These are phyloP conservation scores for Cinara cedri DNA, from an alignment of 2,888 invertebrate species.

Conservation along the genomic window DNA sequence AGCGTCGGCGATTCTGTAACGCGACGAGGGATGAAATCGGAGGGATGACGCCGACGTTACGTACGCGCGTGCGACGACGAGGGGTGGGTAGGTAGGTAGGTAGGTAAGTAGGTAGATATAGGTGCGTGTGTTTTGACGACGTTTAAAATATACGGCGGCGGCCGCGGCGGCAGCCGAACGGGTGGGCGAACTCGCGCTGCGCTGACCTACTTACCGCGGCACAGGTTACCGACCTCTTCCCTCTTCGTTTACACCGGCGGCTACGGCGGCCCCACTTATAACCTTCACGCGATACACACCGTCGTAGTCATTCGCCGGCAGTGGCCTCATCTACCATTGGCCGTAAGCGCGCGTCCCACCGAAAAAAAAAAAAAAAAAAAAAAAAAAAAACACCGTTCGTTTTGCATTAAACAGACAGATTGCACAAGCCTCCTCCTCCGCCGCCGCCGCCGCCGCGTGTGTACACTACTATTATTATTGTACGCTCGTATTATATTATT, in stretches of 20 bases:
- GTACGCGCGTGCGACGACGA: not conserved
- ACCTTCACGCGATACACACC: conserved; percentile 47
- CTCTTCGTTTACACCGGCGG: conserved; percentile 54
- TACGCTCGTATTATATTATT: not conserved
- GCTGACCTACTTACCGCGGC: conserved; percentile 52
- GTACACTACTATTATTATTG: not conserved
- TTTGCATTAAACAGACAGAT: conserved; percentile 50
- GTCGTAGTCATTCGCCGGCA: conserved; percentile 35
- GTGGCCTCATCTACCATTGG: conserved; percentile 25
- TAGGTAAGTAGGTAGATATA: too few relatives aligned
- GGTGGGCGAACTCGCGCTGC: conserved; percentile 56
- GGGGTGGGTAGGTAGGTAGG: not conserved
- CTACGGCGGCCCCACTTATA: conserved; percentile 49
- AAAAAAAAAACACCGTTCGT: conserved; percentile 42
- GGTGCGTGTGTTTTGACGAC: conserved; percentile 43
- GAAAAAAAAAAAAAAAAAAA: conserved; percentile 4
- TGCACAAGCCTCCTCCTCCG: conserved; percentile 46
- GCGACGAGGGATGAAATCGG: not conserved
- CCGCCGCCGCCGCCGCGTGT: conserved; percentile 9
- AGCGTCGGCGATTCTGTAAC: not conserved
- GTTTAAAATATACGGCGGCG: conserved; percentile 31
- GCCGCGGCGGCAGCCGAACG: conserved; percentile 41
- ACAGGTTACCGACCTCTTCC: conserved; percentile 57
- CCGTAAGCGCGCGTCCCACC: conserved; percentile 29
- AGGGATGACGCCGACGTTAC: not conserved